Base-by-base conservation (phyloP, 2,888 invertebrate species). In the Lypha dubia region DNA sequence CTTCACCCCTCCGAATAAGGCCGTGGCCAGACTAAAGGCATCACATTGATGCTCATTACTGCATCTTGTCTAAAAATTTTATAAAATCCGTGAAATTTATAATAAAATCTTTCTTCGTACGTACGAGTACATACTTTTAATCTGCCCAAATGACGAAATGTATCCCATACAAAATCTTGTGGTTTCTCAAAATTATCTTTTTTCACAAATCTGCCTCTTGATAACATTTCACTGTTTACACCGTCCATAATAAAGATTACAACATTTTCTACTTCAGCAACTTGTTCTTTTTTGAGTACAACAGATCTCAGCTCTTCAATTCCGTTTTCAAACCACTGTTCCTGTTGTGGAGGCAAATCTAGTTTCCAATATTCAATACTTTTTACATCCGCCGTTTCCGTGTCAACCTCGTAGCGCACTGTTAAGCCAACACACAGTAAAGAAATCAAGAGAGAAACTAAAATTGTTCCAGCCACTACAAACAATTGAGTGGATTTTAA, bases 221-320 rank as follows among this genome's bases (percentile, higher is more conserved):
- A 96, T 70, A 96, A 93, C 0, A 97, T 96, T 75, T 96, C 94
- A 0, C 95, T 93, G 0, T 96, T 97, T 96, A 98, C 96, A 1
- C 98, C 98, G 88, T 98, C 97, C 0, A 97, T 97, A 1, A 98
- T 90, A 89, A 98, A 97, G 1, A 98, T 87, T 51, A 97, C 95
- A 1, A 97, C 95, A 90, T 97, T 97, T 90, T 95, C 95, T 0
- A 97, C 97, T 0, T 88, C 89, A 9, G 92, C 93, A 11, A 90
- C 89, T 86, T 94, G 95, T 90, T 92, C 93, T 88, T 93, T 92
- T 7, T 94, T 90, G 3, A 92, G 90, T 8, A 95, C 90, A 0
- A 95, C 94, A 41, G 93, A 93, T 17, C 93, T 91, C 15, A 94
- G 87, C 80, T 94, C 94, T 8, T 92, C 89, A 4, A 92, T 89